phyloP scores from a whole-genome alignment of 2,113 vertebrate species.

The Pungitius pungitius region DNA sequence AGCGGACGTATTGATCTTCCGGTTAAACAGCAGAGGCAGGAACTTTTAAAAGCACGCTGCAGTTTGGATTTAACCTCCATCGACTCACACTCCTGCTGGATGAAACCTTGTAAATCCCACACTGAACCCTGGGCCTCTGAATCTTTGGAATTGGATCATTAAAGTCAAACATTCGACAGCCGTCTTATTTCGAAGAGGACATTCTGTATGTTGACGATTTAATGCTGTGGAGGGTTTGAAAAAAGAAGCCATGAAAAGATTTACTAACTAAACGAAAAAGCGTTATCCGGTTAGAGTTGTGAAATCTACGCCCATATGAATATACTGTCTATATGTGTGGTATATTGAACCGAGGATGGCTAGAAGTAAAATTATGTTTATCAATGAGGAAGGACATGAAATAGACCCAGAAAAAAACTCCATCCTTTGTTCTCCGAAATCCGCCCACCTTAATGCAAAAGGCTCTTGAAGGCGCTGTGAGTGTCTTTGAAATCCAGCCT shows the following conservation, averaged over 20 bases:
- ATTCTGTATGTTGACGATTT: background rate
- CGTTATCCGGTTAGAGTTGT: background rate
- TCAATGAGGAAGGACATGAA: background rate
- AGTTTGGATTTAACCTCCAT: slow-evolving; percentile 30
- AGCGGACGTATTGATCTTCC: slow-evolving; percentile 20
- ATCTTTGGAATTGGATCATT: background rate
- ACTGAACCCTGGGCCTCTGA: background rate
- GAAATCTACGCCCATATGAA: background rate
- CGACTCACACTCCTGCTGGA: background rate
- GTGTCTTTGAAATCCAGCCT: background rate
- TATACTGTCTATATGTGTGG: background rate
- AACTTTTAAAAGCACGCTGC: slow-evolving; percentile 1
- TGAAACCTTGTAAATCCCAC: slow-evolving; percentile 4
- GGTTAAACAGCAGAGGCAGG: slow-evolving; percentile 6
- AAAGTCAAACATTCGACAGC: background rate
- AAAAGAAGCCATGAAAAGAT: background rate
- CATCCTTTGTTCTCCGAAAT: background rate
- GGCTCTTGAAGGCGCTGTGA: background rate
- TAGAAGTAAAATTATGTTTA: background rate
- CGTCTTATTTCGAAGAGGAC: background rate
- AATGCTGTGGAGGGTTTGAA: too few species aligned
- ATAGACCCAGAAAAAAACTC: background rate
- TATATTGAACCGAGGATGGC: background rate
- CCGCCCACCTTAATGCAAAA: background rate
- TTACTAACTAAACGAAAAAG: background rate